Evolutionary conservation across 2,113 vertebrate species (phyloP).

Genomic region (Cygnus atratus): DNA sequence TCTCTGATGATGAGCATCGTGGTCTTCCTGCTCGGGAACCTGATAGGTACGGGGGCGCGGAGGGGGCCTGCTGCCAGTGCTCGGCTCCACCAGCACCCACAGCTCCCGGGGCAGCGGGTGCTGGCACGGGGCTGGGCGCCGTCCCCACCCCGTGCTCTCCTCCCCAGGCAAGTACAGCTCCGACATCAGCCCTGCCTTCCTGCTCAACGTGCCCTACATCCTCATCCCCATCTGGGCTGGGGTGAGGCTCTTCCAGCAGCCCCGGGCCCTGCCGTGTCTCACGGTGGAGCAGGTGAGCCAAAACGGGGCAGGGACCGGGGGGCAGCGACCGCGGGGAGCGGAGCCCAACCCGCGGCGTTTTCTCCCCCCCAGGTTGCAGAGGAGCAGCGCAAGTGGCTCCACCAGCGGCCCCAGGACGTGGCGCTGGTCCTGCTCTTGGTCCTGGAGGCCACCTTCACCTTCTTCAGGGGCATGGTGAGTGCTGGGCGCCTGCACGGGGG

Average conservation of each 20-base stretch:
- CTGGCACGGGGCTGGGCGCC: fast-evolving
- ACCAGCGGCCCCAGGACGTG: constrained; percentile 82
- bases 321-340: fast-evolving
- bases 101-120: background rate
- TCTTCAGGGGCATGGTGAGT: constrained; percentile 88
- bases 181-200: constrained; percentile 83
- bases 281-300: constrained; percentile 76
- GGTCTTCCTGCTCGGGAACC: constrained; percentile 86
- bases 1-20: constrained; percentile 86
- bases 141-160: background rate
- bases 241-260: constrained; percentile 74
- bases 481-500: fast-evolving
- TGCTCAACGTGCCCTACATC: constrained; percentile 85
- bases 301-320: background rate
- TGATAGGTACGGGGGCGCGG: constrained; percentile 78
- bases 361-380: constrained; percentile 71
- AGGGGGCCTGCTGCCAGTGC: no score
- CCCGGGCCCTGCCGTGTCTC: constrained; percentile 55
- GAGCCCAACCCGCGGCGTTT: fast-evolving
- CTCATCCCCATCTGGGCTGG: constrained; percentile 82
- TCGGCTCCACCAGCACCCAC: background rate
- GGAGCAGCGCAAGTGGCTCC: constrained; percentile 79
- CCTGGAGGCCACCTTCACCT: constrained; percentile 77
- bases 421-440: constrained; percentile 76
- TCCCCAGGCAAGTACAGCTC: constrained; percentile 86